A percentile compares a stretch with the other conserved stretches of the same genome.
Evolutionary conservation across 2,797 vertebrate genomes (phyloP).

Genomic region (Sebastes steindachneri): DNA sequence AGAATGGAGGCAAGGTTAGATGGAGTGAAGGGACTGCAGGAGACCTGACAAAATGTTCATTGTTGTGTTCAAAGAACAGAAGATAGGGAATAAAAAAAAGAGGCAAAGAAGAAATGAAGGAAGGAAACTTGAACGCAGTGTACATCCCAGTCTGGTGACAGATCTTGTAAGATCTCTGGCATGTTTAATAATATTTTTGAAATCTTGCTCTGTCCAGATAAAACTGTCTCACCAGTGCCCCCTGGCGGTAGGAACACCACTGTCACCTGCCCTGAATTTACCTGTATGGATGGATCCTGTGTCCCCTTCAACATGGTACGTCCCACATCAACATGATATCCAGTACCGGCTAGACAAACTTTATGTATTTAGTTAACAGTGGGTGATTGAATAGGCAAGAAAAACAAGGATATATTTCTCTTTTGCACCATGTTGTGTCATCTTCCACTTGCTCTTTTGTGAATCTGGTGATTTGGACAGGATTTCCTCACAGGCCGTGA

Average conservation of each 20-base stretch:
- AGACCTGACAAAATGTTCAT: background rate
- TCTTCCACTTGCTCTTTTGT: background rate
- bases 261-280: slow-evolving; percentile 83
- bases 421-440: background rate
- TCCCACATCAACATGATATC: rapidly evolving
- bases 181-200: background rate
- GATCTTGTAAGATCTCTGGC: background rate
- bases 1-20: background rate
- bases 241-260: slow-evolving; percentile 73
- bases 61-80: background rate
- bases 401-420: background rate
- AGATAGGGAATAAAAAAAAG: background rate
- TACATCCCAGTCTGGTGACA: background rate
- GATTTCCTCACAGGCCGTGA: background rate
- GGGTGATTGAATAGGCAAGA: too few species aligned
- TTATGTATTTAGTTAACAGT: background rate
- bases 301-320: slow-evolving; percentile 85
- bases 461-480: background rate
- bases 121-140: background rate
- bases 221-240: slow-evolving; percentile 55
- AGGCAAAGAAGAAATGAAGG: background rate
- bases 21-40: background rate
- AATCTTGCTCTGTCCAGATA: slow-evolving; percentile 55
- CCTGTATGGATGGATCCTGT: slow-evolving; percentile 84
- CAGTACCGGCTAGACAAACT: background rate